phyloP scores from a whole-genome alignment of 1,140 invertebrate genomes.

The Heliothis virescens region DNA sequence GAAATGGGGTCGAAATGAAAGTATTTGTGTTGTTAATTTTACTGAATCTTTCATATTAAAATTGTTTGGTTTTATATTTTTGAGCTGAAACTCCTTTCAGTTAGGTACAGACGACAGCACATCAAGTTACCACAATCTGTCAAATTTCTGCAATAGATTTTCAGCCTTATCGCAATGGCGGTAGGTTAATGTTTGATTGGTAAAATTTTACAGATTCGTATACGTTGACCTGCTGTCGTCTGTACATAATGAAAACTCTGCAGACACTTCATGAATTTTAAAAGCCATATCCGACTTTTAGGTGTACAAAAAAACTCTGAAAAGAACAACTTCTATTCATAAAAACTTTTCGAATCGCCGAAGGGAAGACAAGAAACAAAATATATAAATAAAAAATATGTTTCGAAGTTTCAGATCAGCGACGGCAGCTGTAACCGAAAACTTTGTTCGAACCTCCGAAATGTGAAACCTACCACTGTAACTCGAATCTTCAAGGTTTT shows the following conservation, averaged over 20 bases:
- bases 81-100: no score
- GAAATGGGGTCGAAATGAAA: slow-evolving; percentile 4
- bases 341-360: slow-evolving; percentile 14
- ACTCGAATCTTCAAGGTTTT: slow-evolving; percentile 60
- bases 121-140: no score
- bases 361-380: slow-evolving; percentile 37
- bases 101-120: no score
- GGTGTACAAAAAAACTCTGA: slow-evolving; percentile 5
- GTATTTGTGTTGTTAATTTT: not conserved
- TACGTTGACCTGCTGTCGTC: no score
- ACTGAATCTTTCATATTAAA: not conserved
- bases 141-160: no score
- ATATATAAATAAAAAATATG: slow-evolving; percentile 50
- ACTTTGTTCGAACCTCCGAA: slow-evolving; percentile 19
- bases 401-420: slow-evolving; percentile 56
- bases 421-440: slow-evolving; percentile 25
- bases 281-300: not conserved
- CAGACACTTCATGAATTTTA: slow-evolving; percentile 1
- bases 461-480: slow-evolving; percentile 26
- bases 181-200: no score
- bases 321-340: slow-evolving; percentile 29
- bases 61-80: not conserved
- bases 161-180: no score
- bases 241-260: no score
- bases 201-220: no score